phyloP scores from a whole-genome alignment of 2,888 invertebrate species.

The Abrostola triplasia region DNA sequence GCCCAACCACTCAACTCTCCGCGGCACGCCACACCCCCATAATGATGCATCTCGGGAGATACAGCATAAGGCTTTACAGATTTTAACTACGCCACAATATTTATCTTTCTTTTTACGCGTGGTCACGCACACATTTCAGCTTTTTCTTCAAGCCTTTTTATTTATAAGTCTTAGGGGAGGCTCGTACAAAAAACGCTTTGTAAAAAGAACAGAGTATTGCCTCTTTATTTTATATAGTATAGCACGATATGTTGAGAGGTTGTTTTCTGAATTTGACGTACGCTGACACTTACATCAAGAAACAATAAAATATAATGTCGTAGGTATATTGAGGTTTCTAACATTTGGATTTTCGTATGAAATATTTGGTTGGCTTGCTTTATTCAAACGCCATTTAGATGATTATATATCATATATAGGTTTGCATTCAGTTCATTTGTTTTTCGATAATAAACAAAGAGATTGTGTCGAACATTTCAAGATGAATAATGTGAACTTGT shows the following conservation, averaged over 20 bases:
- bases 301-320: constrained; percentile 36
- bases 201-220: constrained; percentile 49
- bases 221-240: constrained; percentile 43
- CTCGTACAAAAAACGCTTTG: constrained; percentile 45
- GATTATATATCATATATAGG: too few relatives aligned
- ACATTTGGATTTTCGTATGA: constrained; percentile 12
- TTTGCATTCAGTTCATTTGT: background rate
- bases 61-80: constrained; percentile 75
- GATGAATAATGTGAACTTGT: constrained; percentile 8
- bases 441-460: background rate
- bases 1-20: constrained; percentile 64
- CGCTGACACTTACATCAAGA: constrained; percentile 38
- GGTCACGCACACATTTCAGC: constrained; percentile 67
- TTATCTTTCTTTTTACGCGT: constrained; percentile 68
- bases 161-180: constrained; percentile 58
- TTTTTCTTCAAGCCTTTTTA: constrained; percentile 54
- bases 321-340: constrained; percentile 10
- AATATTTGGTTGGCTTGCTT: constrained; percentile 15
- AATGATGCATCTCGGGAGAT: constrained; percentile 86
- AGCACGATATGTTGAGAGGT: constrained; percentile 44
- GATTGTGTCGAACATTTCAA: background rate
- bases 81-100: constrained; percentile 74
- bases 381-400: too few relatives aligned
- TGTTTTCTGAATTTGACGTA: constrained; percentile 40
- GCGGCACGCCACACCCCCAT: constrained; percentile 74